Conservation (phyloP, 2,888 invertebrate genomes). For the Drosophila monieri region DNA sequence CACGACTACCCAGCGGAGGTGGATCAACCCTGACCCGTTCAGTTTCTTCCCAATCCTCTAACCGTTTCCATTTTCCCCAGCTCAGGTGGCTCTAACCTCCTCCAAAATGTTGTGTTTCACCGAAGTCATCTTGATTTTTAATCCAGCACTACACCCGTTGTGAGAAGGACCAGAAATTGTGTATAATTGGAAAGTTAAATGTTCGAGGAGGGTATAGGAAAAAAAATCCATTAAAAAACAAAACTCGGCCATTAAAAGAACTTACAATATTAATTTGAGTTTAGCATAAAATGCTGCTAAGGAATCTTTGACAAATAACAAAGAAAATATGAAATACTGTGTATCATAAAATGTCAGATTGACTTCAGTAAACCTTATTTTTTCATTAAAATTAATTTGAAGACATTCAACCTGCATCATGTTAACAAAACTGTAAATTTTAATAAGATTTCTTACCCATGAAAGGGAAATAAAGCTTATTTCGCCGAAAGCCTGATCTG, state of each 20-base stretch:
- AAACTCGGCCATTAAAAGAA: too few species aligned
- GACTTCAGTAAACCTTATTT: background rate
- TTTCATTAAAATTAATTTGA: background rate
- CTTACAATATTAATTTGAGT: too few species aligned
- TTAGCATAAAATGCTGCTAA: too few species aligned
- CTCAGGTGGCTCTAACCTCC: slow-evolving; percentile 22
- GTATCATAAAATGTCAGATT: too few species aligned
- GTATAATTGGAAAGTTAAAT: slow-evolving; percentile 6
- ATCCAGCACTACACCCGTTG: slow-evolving; percentile 9
- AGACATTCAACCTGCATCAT: background rate
- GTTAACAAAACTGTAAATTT: background rate
- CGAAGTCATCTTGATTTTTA: slow-evolving; percentile 20
- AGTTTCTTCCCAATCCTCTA: background rate
- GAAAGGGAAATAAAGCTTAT: background rate
- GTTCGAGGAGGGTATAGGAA: background rate
- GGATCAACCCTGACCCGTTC: slow-evolving; percentile 31
- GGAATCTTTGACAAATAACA: too few species aligned
- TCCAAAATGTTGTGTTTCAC: slow-evolving; percentile 14
- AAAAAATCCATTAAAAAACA: background rate
- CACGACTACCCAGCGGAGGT: slow-evolving; percentile 17
- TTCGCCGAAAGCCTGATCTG: background rate
- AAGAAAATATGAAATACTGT: too few species aligned
- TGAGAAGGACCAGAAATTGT: slow-evolving; percentile 9
- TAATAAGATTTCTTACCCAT: background rate
- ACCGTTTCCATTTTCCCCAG: slow-evolving; percentile 8